phyloP scores from a whole-genome alignment of 2,797 vertebrate genomes.

The Forpus xanthops region DNA sequence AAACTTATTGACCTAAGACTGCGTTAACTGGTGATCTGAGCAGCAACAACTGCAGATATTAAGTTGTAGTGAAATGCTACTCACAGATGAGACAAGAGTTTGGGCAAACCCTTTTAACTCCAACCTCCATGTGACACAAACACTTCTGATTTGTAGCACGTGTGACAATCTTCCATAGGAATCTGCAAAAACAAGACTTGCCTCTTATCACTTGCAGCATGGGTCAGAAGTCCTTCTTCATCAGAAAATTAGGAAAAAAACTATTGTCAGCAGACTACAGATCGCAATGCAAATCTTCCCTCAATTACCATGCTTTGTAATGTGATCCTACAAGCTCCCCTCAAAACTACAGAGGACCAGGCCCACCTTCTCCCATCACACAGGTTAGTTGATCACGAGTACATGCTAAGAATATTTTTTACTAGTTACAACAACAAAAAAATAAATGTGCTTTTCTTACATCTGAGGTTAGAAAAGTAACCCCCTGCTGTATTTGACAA shows the following conservation, averaged over 20 bases:
- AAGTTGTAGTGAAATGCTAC: background rate
- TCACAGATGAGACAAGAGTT: background rate
- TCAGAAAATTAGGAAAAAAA: background rate
- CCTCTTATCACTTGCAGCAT: background rate
- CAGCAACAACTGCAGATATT: background rate
- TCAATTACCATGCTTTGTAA: background rate
- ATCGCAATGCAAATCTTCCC: background rate
- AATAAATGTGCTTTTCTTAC: background rate
- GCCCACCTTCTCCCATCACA: background rate
- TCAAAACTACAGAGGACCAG: background rate
- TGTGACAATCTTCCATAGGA: background rate
- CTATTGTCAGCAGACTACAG: background rate
- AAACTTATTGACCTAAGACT: slow-evolving; percentile 58
- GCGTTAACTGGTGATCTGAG: slow-evolving; percentile 30
- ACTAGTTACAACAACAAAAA: background rate
- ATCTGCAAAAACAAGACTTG: background rate
- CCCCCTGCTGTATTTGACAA: background rate
- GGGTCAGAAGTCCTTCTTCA: background rate
- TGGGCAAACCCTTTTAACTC: background rate
- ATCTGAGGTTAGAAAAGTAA: background rate
- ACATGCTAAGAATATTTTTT: background rate
- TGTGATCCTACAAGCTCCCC: background rate
- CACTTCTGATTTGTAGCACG: background rate
- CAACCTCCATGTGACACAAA: background rate
- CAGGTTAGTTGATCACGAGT: background rate